phyloP scores from a whole-genome alignment of 2,888 invertebrate genomes.

The Stenoptilia bipunctidactyla region DNA sequence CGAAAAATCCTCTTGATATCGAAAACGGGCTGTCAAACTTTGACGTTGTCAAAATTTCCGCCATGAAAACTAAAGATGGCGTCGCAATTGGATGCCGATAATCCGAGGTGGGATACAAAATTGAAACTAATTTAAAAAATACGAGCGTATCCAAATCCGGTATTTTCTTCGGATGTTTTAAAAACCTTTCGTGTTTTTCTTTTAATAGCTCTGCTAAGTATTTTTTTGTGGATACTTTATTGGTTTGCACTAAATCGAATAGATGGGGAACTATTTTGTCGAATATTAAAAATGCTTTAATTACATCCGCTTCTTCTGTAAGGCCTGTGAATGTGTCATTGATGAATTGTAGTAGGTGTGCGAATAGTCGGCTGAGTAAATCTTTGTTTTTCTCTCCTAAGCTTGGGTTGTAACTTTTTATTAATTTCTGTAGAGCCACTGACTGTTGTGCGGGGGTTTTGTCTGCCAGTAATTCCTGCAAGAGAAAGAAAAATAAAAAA shows the following conservation, averaged over 20 bases:
- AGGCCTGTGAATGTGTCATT: conserved; percentile 73
- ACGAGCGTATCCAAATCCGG: conserved; percentile 80
- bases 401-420: conserved; percentile 90
- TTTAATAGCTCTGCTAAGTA: conserved; percentile 78
- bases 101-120: conserved; percentile 91
- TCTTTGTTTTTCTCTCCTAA: conserved; percentile 83
- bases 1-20: conserved; percentile 82
- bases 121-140: conserved; percentile 84
- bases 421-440: conserved; percentile 82
- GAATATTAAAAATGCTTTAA: conserved; percentile 71
- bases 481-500: conserved; percentile 16
- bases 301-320: conserved; percentile 42
- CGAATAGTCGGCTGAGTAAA: conserved; percentile 79
- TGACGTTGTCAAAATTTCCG: conserved; percentile 79
- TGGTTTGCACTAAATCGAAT: conserved; percentile 79
- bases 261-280: conserved; percentile 70
- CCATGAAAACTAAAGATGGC: conserved; percentile 86
- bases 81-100: conserved; percentile 91
- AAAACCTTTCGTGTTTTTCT: conserved; percentile 78
- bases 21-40: conserved; percentile 75
- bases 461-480: conserved; percentile 63
- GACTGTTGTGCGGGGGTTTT: conserved; percentile 76
- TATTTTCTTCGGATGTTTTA: conserved; percentile 68
- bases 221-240: conserved; percentile 76
- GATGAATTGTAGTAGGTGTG: conserved; percentile 82